Evolutionary conservation across 2,888 invertebrate genomes (phyloP).

Genomic region (Tachina fera): DNA sequence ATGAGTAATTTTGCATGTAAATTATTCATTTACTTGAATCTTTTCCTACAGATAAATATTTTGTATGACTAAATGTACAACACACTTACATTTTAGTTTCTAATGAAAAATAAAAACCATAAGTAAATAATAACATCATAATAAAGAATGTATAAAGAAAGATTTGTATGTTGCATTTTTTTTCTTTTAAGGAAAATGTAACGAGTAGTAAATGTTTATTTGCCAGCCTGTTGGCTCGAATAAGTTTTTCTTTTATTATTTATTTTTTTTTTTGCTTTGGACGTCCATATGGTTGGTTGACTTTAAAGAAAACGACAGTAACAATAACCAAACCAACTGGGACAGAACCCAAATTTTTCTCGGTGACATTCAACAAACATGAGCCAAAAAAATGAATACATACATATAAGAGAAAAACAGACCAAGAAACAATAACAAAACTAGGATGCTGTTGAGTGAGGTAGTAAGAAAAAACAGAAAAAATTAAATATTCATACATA

Average conservation of each 20-base stretch:
- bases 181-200: conserved; percentile 23
- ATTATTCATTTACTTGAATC: background rate
- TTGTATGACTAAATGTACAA: background rate
- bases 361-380: conserved; percentile 66
- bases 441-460: conserved; percentile 41
- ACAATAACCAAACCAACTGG: conserved; percentile 63
- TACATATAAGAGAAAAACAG: background rate
- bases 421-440: background rate
- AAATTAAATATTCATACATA: background rate
- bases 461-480: too few relatives aligned
- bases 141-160: conserved; percentile 7
- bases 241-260: conserved; percentile 11
- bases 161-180: conserved; percentile 33
- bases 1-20: background rate
- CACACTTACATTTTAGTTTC: conserved; percentile 8
- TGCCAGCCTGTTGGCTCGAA: conserved; percentile 26
- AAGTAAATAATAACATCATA: conserved; percentile 17
- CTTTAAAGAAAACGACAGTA: conserved; percentile 58
- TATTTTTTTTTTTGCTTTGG: background rate
- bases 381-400: background rate
- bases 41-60: background rate
- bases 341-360: conserved; percentile 65
- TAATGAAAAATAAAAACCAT: conserved; percentile 2
- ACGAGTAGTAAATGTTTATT: conserved; percentile 37
- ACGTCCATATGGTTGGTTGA: conserved; percentile 51